A percentile compares a stretch with the other conserved stretches of the same genome.
These are phyloP conservation scores for Pachyramphus minor DNA, from an alignment of 2,113 vertebrate species.

Conservation along the genomic window DNA sequence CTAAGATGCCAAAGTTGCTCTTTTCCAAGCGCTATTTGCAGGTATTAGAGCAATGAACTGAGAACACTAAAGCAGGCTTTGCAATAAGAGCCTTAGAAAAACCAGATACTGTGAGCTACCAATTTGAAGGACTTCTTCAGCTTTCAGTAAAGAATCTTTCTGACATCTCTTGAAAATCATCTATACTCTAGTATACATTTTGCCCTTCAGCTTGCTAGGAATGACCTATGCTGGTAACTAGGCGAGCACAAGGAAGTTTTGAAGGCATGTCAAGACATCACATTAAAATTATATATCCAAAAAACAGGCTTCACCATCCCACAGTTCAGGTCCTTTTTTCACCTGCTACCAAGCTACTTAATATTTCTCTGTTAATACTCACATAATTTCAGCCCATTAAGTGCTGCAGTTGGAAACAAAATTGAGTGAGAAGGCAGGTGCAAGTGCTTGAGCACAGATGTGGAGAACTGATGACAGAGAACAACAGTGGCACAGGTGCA, in stretches of 20 bases:
- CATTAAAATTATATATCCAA: not conserved
- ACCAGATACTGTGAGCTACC: not conserved
- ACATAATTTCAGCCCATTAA: not conserved
- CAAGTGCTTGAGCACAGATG: not conserved
- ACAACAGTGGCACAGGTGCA: rapidly evolving
- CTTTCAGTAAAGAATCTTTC: not conserved
- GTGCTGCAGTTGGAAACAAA: not conserved
- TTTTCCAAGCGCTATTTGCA: not conserved
- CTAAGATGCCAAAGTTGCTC: not conserved
- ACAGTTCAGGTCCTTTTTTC: not conserved
- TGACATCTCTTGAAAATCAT: not conserved
- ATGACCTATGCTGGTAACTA: not conserved
- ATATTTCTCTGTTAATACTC: not conserved
- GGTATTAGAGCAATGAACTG: not conserved
- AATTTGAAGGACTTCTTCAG: not conserved
- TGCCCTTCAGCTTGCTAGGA: not conserved
- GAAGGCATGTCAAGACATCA: not conserved
- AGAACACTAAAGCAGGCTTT: constrained; percentile 17
- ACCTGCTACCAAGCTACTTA: not conserved
- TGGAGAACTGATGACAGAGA: not conserved
- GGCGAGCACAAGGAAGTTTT: not conserved
- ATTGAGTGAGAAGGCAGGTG: not conserved
- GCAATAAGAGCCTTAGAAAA: not conserved
- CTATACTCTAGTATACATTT: not conserved
- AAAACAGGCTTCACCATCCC: not conserved